phyloP scores from a whole-genome alignment of 2,888 invertebrate species.

The Galeruca laticollis region DNA sequence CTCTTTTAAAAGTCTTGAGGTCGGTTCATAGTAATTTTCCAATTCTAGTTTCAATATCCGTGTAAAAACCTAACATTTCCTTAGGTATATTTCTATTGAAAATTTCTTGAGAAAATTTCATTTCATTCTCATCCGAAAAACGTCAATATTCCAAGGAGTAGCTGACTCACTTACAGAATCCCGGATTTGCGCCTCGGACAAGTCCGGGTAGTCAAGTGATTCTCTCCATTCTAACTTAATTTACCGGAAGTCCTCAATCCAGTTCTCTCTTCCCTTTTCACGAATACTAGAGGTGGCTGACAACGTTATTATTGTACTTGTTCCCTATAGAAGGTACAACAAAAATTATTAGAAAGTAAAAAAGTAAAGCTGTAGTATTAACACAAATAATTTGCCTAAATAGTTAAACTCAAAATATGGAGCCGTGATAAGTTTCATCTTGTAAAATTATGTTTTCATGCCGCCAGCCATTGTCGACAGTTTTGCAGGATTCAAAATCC shows the following conservation, averaged over 20 bases:
- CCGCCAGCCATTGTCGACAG: too few relatives aligned
- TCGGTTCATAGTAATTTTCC: not conserved
- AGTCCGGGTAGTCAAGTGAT: constrained; percentile 48
- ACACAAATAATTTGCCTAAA: too few relatives aligned
- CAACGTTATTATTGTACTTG: too few relatives aligned
- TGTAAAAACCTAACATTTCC: not conserved
- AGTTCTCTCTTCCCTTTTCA: constrained; percentile 43
- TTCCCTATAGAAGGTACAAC: too few relatives aligned
- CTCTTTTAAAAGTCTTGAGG: too few relatives aligned
- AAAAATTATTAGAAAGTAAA: too few relatives aligned
- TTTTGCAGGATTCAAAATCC: too few relatives aligned
- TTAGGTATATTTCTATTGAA: constrained; percentile 6
- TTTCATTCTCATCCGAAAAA: constrained; percentile 27
- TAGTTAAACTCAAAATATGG: too few relatives aligned
- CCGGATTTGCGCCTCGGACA: constrained; percentile 46
- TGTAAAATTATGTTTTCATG: too few relatives aligned
- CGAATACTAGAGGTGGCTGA: constrained; percentile 21
- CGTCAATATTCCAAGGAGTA: constrained; percentile 41
- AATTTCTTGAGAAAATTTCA: constrained; percentile 15
- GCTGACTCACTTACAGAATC: constrained; percentile 47
- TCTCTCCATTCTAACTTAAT: constrained; percentile 51
- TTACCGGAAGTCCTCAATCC: constrained; percentile 50
- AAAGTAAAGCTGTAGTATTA: too few relatives aligned
- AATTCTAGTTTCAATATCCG: not conserved
- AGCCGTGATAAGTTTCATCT: too few relatives aligned